Evolutionary conservation across 2,113 vertebrate species (phyloP).

Genomic region (Phodopus roborovskii): DNA sequence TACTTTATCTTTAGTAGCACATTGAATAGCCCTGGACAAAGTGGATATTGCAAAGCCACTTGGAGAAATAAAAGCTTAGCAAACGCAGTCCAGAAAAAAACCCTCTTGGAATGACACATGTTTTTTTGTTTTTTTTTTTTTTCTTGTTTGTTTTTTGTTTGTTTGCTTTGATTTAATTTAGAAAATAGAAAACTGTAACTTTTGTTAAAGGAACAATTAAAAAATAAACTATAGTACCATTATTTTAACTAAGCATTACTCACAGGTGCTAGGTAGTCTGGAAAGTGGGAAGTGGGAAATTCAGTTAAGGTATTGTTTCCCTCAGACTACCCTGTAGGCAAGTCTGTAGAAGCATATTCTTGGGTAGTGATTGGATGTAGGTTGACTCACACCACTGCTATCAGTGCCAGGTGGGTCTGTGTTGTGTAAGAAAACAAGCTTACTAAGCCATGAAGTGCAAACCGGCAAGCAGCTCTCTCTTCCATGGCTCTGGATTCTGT

Average conservation of each 20-base stretch:
- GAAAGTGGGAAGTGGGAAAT: not conserved
- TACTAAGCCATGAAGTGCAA: not conserved
- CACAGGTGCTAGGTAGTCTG: not conserved
- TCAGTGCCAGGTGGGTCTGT: not conserved
- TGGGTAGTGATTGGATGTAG: not conserved
- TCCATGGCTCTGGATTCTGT: not conserved
- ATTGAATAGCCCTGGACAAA: not conserved
- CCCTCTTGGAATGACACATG: not conserved
- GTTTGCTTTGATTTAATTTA: not conserved
- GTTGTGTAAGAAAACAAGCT: not conserved
- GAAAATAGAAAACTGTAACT: not conserved
- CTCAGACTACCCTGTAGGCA: not conserved
- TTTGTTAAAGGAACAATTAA: not conserved
- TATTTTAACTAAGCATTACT: not conserved
- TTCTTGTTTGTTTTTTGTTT: not conserved
- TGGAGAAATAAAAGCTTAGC: not conserved
- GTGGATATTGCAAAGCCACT: not conserved
- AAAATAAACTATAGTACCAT: not conserved
- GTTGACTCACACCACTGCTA: not conserved
- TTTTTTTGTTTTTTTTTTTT: not conserved
- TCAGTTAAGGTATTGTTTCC: not conserved
- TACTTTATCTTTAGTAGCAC: not conserved
- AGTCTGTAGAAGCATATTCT: not conserved
- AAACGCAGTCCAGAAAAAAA: not conserved
- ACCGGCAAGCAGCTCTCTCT: not conserved